Evolutionary conservation across 2,797 vertebrate genomes (phyloP).

Genomic region (Macropus fuliginosus): DNA sequence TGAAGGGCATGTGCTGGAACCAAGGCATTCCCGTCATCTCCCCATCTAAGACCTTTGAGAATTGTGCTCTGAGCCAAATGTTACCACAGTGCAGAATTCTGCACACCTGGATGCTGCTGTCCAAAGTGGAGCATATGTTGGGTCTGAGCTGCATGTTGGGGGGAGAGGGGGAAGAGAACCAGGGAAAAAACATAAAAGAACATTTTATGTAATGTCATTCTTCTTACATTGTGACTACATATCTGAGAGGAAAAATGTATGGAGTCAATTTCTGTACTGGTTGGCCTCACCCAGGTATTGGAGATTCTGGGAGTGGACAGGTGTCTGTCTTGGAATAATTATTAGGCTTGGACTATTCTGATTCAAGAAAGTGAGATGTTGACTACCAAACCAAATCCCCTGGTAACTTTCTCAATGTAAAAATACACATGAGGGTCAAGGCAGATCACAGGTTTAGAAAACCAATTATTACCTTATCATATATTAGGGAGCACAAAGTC

Average conservation of each 20-base stretch:
- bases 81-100: slow-evolving; percentile 37
- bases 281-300: background rate
- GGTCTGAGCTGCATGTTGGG: background rate
- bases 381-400: background rate
- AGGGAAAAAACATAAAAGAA: slow-evolving; percentile 43
- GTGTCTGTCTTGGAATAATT: background rate
- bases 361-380: background rate
- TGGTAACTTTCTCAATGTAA: background rate
- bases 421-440: background rate
- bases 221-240: slow-evolving; percentile 52
- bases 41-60: slow-evolving; percentile 49
- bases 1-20: slow-evolving; percentile 58
- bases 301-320: background rate
- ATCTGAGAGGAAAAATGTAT: slow-evolving; percentile 17
- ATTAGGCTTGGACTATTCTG: background rate
- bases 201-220: slow-evolving; percentile 3
- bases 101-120: slow-evolving; percentile 34
- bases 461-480: background rate
- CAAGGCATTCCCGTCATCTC: slow-evolving; percentile 48
- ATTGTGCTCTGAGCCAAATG: background rate
- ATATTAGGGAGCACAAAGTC: background rate
- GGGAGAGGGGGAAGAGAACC: background rate
- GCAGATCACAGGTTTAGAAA: background rate
- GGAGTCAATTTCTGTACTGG: background rate
- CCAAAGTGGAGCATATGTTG: background rate